Evolutionary conservation across 2,113 vertebrate genomes (phyloP), one percentile per base, ranked within the genome.

Genomic region (Mohoua ochrocephala): DNA sequence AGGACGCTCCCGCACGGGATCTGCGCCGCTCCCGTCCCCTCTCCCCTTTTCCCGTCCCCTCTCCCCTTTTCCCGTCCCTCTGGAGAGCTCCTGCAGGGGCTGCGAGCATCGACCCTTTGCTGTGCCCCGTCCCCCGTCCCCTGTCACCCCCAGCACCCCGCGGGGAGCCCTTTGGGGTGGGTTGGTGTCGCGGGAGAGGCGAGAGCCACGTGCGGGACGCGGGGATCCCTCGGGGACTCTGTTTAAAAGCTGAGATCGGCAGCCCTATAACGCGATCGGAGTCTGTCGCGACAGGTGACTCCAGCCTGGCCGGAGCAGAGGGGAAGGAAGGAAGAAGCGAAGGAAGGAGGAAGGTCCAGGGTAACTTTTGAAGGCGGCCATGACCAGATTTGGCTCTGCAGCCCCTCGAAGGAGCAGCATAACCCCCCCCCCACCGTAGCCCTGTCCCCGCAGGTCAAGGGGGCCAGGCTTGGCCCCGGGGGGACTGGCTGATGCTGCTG

Each of bases 61-160:
- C 8, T 65, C 6, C 20, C 18, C 11, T 3, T 8, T 37, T 4
- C n/a, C 47, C 11, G 15, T 20, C 37, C 12, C 1, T 1, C 13
- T 2, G 11, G 42, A 41, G n/a, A 6, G 41, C 9, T 69, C 17
- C 33, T 14, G 44, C 7, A 12, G 6, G n/a, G 10, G 8, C 39
- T 70, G 50, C 10, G 3, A 13, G 2, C 3, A 3, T 24, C 4
- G 2, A 16, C 63, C 57, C 49, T 7, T 9, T 4, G 41, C 57
- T 35, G 37, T 10, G 39, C 0, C 44, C 42, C 3, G 0, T 59
- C 30, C 0, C 1, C 10, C 1, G 6, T 15, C 15, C 27, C 33
- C 30, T 1, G 31, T 3, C 3, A 0, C 9, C 30, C 44, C 19
- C 6, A 2, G 11, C 11, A 1, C 13, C 10, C n/a, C 10, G 0